These are phyloP conservation scores for Etheostoma nigrum DNA, from an alignment of 2,797 vertebrate genomes.

Conservation along the genomic window DNA sequence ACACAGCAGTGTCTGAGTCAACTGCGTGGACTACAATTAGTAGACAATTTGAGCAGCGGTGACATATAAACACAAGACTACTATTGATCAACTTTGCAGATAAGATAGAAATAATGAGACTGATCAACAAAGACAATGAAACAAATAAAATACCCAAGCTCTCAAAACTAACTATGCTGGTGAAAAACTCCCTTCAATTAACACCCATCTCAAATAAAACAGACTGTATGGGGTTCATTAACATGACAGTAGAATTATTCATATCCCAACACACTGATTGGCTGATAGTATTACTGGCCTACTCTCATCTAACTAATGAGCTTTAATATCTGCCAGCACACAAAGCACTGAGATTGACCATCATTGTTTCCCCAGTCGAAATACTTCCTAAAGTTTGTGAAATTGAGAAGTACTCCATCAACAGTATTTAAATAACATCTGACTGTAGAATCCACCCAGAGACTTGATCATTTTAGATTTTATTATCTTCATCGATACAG, in stretches of 20 bases:
- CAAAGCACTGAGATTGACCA: neutral
- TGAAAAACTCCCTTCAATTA: neutral
- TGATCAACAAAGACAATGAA: neutral
- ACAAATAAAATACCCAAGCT: neutral
- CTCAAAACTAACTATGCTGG: neutral
- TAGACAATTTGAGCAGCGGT: slow-evolving; percentile 33
- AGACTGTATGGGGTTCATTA: neutral
- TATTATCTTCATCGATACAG: neutral
- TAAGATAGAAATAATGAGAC: neutral
- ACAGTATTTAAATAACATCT: neutral
- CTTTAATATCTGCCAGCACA: neutral
- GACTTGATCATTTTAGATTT: neutral
- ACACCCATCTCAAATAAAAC: neutral
- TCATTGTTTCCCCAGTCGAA: neutral
- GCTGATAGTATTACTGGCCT: neutral
- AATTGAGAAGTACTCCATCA: neutral
- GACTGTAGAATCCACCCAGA: neutral
- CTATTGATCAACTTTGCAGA: slow-evolving; percentile 9
- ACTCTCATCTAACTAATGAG: neutral
- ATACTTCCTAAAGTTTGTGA: neutral
- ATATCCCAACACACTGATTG: neutral
- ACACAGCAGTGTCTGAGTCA: slow-evolving; percentile 54
- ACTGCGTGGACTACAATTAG: slow-evolving; percentile 36
- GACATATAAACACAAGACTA: slow-evolving; percentile 43
- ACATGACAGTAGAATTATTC: neutral